Percentiles rank a stretch among this genome's conserved stretches.
Conservation (phyloP, 1,140 invertebrate species). For the Leptinotarsa undecemlineata region DNA sequence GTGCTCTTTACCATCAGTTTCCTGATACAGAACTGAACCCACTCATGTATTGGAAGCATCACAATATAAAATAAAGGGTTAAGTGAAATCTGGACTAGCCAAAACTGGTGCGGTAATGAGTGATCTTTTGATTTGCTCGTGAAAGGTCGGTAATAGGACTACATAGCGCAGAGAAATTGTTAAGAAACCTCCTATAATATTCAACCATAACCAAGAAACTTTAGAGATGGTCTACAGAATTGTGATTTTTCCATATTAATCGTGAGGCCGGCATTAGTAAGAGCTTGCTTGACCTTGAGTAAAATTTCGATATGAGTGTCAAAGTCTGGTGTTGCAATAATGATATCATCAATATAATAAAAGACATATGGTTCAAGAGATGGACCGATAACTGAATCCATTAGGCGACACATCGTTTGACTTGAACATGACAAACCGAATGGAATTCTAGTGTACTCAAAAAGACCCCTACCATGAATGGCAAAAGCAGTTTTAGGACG, state of each 20-base stretch:
- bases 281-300: too few relatives aligned
- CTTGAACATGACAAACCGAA: constrained; percentile 47
- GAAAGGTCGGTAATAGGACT: constrained; percentile 44
- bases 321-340: constrained; percentile 32
- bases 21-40: constrained; percentile 33
- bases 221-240: constrained; percentile 10
- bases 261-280: neutral
- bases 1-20: constrained; percentile 32
- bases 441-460: constrained; percentile 45
- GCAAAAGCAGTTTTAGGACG: constrained; percentile 36
- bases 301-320: constrained; percentile 29
- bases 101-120: constrained; percentile 14
- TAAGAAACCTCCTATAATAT: constrained; percentile 26
- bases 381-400: constrained; percentile 43
- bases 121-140: neutral
- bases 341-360: constrained; percentile 51
- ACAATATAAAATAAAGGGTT: constrained; percentile 21
- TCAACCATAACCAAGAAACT: constrained; percentile 20
- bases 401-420: constrained; percentile 48
- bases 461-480: constrained; percentile 32
- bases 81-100: constrained; percentile 24
- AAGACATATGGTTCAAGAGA: constrained; percentile 33
- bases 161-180: constrained; percentile 6
- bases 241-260: constrained; percentile 10
- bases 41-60: constrained; percentile 44